Evolutionary conservation across 2,888 invertebrate genomes (phyloP).

Genomic region (Drosophila anomelani): DNA sequence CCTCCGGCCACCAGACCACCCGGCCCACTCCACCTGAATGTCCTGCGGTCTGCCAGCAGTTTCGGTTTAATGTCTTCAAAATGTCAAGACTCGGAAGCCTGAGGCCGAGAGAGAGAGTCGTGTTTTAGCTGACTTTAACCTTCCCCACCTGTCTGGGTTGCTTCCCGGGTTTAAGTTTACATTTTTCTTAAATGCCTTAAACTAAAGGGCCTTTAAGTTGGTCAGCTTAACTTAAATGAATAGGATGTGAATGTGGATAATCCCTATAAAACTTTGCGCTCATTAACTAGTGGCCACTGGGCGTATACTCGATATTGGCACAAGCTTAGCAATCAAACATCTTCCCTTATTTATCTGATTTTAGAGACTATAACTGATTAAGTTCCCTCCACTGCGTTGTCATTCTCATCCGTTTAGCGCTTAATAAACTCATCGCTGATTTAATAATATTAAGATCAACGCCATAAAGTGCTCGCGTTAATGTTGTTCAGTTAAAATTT

Average conservation of each 20-base stretch:
- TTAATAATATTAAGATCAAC: conserved; percentile 76
- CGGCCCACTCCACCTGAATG: conserved; percentile 38
- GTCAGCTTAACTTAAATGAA: conserved; percentile 32
- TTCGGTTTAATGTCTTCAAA: conserved; percentile 71
- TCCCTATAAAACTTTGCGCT: conserved; percentile 43
- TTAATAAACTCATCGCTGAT: conserved; percentile 69
- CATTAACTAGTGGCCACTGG: conserved; percentile 47
- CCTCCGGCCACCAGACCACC: conserved; percentile 4
- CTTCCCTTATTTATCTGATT: neutral
- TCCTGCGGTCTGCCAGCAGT: conserved; percentile 67
- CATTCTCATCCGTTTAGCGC: conserved; percentile 49
- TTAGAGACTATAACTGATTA: conserved; percentile 2
- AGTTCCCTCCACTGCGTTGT: conserved; percentile 11
- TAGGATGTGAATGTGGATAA: conserved; percentile 46
- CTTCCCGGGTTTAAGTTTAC: conserved; percentile 26
- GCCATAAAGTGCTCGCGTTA: conserved; percentile 76
- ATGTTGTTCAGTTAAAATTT: conserved; percentile 74
- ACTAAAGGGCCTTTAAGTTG: conserved; percentile 31
- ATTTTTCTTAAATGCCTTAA: conserved; percentile 33
- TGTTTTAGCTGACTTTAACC: conserved; percentile 26
- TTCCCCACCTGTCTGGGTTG: conserved; percentile 26
- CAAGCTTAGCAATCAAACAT: neutral
- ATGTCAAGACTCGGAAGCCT: conserved; percentile 64
- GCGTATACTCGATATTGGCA: conserved; percentile 56
- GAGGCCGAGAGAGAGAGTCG: conserved; percentile 31